A percentile compares a stretch with the other conserved stretches of the same genome.
These are phyloP conservation scores for Hippoglossus stenolepis DNA, from an alignment of 2,113 vertebrate genomes.

Conservation along the genomic window DNA sequence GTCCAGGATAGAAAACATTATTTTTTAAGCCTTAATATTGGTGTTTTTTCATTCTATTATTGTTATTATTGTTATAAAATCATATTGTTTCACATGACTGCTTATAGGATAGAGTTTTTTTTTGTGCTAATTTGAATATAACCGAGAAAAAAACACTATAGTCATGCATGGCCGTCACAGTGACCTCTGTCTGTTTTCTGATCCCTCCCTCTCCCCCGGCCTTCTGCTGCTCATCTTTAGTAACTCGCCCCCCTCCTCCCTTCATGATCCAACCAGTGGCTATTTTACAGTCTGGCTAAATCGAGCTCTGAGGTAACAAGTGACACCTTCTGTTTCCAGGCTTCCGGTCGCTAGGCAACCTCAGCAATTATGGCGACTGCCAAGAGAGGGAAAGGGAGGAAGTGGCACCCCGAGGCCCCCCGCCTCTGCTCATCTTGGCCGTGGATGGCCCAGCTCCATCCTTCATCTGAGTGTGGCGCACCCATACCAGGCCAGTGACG, in stretches of 20 bases:
- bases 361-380: constrained; percentile 74
- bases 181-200: constrained; percentile 56
- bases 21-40: too few relatives aligned
- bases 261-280: constrained; percentile 62
- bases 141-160: too few relatives aligned
- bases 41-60: too few relatives aligned
- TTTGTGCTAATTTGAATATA: background rate
- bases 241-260: constrained; percentile 32
- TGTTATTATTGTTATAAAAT: background rate
- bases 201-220: constrained; percentile 34
- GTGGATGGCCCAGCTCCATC: constrained; percentile 48
- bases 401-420: constrained; percentile 68
- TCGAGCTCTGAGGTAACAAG: constrained; percentile 82
- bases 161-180: background rate
- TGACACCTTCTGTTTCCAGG: constrained; percentile 82
- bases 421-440: constrained; percentile 68
- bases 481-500: constrained; percentile 59
- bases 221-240: constrained; percentile 72
- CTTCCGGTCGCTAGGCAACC: constrained; percentile 83
- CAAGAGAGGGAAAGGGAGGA: constrained; percentile 76
- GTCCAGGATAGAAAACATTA: too few relatives aligned
- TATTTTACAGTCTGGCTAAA: constrained; percentile 81
- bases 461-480: constrained; percentile 36
- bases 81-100: background rate
- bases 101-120: background rate